Base-by-base conservation (phyloP, 1,140 invertebrate genomes). In the Drosophila watanabei region DNA sequence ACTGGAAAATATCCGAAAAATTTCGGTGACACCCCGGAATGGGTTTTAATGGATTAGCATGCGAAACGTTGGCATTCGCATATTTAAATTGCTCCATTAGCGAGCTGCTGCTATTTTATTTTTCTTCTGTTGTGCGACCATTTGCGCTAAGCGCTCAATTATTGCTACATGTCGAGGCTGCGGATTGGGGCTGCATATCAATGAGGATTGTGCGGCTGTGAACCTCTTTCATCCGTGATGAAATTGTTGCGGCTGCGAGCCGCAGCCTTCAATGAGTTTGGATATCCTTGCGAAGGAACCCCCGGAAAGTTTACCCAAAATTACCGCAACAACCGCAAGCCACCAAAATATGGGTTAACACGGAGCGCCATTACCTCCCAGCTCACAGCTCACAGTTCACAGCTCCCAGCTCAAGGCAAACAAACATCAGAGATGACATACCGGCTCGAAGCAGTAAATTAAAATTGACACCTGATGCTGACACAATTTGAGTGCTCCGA, bases 381-480 rank as follows among this genome's bases (percentile, higher is more conserved):
- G 10, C 14, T 24, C n/a, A 24, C 24, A 24, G 24, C 24, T 24
- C 24, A 24, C 24, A 24, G 24, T 51, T 30, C 3, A n/a, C 54
- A 20, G 45, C 11, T 16, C 30, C 18, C 41, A 35, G 57, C 63
- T 35, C 65, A 62, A 48, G 52, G 45, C 73, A 80, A 64, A 72
- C 72, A 73, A 62, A 80, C 77, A 83, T 63, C 80, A 48, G 39
- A 57, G 63, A 61, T 78, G 80, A 86, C 71, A 80, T 70, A 43
- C 75, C 46, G 54, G 54, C 24, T 30, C 16, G 51, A 62, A 57
- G 80, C 62, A 78, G 60, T 89, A 88, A 88, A 88, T 88, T 89
- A 89, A 89, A 84, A 89, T 84, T 89, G 84, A 88, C 84, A 88
- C 84, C 85, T 88, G 85, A 87, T 88, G 84, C 64, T 87, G 79